A percentile compares a stretch with the other conserved stretches of the same genome.
phyloP scores from a whole-genome alignment of 1,140 invertebrate genomes.

The Diorhabda elongata region DNA sequence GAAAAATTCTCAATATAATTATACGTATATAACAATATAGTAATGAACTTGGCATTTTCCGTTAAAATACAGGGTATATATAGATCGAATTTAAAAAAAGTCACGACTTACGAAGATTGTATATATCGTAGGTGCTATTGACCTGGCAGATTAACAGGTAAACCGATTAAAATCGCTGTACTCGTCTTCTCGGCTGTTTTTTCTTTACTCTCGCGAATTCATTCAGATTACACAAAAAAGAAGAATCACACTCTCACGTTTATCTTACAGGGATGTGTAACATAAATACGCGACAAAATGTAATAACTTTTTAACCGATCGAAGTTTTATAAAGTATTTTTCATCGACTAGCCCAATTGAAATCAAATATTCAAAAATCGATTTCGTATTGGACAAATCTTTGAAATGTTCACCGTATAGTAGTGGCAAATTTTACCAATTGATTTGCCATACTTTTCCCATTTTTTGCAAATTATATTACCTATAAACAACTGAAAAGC shows the following conservation, averaged over 20 bases:
- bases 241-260: not conserved
- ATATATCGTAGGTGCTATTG: conserved; percentile 37
- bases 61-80: conserved; percentile 19
- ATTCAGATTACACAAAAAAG: not conserved
- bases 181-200: not conserved
- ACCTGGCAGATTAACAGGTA: conserved; percentile 43
- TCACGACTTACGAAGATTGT: conserved; percentile 34
- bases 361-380: too few species aligned
- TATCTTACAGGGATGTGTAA: too few species aligned
- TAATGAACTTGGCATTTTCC: not conserved
- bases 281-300: too few species aligned
- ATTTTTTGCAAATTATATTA: too few species aligned
- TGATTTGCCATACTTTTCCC: too few species aligned
- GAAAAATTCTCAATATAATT: not conserved
- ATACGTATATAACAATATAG: not conserved
- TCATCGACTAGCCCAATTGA: too few species aligned
- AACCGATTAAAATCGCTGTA: conserved; percentile 43
- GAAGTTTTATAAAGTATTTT: too few species aligned
- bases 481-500: too few species aligned
- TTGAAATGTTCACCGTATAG: too few species aligned
- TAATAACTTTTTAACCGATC: too few species aligned
- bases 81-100: conserved; percentile 33
- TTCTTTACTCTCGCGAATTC: not conserved
- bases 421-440: too few species aligned
- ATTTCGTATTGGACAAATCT: too few species aligned